Base-by-base conservation (phyloP, 1,140 invertebrate species). In the Probaryconus sp. region DNA sequence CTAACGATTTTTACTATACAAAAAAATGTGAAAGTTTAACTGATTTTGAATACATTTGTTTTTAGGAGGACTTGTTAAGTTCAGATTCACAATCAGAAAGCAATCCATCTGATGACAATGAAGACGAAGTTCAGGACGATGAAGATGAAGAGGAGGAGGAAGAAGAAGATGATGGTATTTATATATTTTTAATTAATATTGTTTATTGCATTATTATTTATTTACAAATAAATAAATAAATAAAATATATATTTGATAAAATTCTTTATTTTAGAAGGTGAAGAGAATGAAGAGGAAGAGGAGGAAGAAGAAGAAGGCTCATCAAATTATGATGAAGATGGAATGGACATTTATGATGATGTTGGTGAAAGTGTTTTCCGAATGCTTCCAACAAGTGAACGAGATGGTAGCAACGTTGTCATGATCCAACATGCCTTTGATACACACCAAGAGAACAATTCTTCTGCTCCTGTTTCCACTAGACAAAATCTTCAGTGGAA, bases 241-340 rank as follows among this genome's bases (percentile, higher is more conserved):
- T 40, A 21, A 38, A 7, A 31, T 53, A 7, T 67, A 45, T 7
- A 20, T 7, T 28, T 47, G 14, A 20, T 38, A 55, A 9, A 31
- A 24, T 24, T 3, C 3, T 24, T 9, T 35, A 17, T 40, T 48
- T 35, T 70, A 20, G 17, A 51, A 84, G 87, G 84, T 5, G 87
- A 88, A 60, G 86, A 88, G 35, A 89, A 90, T 28, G 90, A 90
- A 2, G 90, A 91, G 38, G 90, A 92, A 28, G 92, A 92, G 37
- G 91, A 92, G 30, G 90, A 91, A 5, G 91, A 91, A 20, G 92
- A 93, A 51, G 92, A 93, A 63, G 92, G 91, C 17, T 91, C 87
- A 0, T 86, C 85, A 2, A 87, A 88, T 71, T 90, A 89, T 10
- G 89, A 90, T 24, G 88, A 90, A 28, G 89, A 90, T 79, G 88